Conservation (phyloP, 2,888 invertebrate species). For the Coremacera marginata region DNA sequence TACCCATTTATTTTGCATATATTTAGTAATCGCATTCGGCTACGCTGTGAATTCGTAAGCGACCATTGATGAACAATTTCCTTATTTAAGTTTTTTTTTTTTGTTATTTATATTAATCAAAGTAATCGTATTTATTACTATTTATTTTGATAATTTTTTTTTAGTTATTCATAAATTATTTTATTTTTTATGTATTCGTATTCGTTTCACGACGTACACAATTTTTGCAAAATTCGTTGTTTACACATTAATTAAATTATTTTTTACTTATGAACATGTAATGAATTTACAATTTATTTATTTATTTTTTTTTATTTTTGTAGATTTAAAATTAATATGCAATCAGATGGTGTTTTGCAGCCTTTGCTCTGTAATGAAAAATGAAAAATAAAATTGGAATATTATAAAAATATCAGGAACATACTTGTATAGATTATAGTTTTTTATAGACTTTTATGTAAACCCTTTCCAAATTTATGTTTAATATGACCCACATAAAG, state of each 20-base stretch:
- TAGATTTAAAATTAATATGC: not conserved
- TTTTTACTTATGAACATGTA: not conserved
- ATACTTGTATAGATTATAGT: too few relatives aligned
- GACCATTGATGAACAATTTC: slow-evolving; percentile 56
- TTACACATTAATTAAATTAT: slow-evolving; percentile 7
- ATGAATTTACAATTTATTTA: not conserved
- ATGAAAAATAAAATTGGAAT: not conserved
- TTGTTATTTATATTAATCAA: not conserved
- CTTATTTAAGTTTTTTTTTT: slow-evolving; percentile 18
- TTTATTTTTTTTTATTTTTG: not conserved
- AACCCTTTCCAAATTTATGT: too few relatives aligned
- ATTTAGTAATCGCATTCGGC: slow-evolving; percentile 70
- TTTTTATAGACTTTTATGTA: too few relatives aligned
- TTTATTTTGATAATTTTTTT: slow-evolving; percentile 29
- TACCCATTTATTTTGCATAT: slow-evolving; percentile 71
- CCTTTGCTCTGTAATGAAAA: slow-evolving; percentile 27
- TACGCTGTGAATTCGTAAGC: slow-evolving; percentile 66
- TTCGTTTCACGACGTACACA: not conserved
- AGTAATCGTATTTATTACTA: not conserved
- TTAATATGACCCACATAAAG: too few relatives aligned
- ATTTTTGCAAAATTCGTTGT: slow-evolving; percentile 27
- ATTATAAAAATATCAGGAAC: too few relatives aligned
- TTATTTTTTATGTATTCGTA: slow-evolving; percentile 11
- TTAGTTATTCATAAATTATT: not conserved
- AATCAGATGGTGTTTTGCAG: slow-evolving; percentile 8